phyloP scores from a whole-genome alignment of 2,113 vertebrate species.

The Rhinolophus ferrumequinum region DNA sequence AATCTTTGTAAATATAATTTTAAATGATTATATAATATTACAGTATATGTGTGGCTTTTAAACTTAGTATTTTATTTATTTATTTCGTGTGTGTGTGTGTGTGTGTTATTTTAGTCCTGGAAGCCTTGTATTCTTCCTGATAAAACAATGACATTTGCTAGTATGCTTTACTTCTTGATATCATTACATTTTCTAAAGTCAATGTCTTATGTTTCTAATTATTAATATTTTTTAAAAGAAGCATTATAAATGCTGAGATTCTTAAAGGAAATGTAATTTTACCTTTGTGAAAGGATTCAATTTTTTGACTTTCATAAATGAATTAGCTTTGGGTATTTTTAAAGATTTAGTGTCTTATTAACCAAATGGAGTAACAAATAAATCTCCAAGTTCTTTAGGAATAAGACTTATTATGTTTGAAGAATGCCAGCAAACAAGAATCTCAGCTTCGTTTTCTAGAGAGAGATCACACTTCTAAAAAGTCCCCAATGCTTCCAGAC shows the following conservation, averaged over 20 bases:
- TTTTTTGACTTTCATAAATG: neutral
- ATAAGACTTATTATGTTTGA: neutral
- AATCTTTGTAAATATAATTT: constrained; percentile 13
- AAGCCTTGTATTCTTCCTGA: neutral
- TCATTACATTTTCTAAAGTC: neutral
- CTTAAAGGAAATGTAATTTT: constrained; percentile 22
- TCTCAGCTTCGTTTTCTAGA: neutral
- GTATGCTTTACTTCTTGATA: constrained; percentile 18
- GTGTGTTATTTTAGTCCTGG: neutral
- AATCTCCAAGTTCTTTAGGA: neutral
- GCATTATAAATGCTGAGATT: neutral
- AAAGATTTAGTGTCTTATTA: neutral
- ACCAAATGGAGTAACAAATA: neutral
- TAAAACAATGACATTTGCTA: constrained; percentile 15
- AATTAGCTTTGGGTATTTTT: neutral
- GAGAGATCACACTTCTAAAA: constrained; percentile 11
- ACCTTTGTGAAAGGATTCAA: constrained; percentile 19
- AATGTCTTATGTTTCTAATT: neutral
- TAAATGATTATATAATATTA: neutral
- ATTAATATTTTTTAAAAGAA: neutral
- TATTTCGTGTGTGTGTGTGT: neutral
- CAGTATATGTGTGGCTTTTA: neutral
- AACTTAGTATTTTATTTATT: constrained; percentile 12
- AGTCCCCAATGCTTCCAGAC: neutral
- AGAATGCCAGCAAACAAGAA: neutral